Base-by-base conservation (phyloP, 1,140 invertebrate species). In the Gonatopus flavifemur region DNA sequence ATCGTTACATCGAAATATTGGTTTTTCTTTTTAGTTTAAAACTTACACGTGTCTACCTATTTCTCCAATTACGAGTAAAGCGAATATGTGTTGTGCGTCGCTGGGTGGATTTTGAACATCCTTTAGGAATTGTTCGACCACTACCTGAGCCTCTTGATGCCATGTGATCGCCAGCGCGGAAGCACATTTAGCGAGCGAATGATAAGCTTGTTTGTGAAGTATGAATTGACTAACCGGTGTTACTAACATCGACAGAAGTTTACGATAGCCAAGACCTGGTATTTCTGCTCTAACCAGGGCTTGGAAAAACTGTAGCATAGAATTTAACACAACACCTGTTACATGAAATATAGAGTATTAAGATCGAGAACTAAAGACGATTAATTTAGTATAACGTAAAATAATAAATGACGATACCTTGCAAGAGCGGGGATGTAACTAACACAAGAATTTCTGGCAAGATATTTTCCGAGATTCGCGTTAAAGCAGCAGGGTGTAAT, bases 141-240 rank as follows among this genome's bases (percentile, higher is more conserved):
- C 87, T n/a, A 84, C 82, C 18, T 89, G 75, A 19, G 89, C 89
- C 67, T 89, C 89, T 48, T 82, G 77, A 8, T 83, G 80, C 70
- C 83, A 88, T 60, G 84, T 88, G 22, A 94, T 85, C 8, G 93
- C 93, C 21, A 98, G 82, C 0, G 94, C 93, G 8, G 94, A 94
- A 31, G 97, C 92, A 77, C 94, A 98, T 75, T 97, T 96, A 1
- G 95, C 95, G 51, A 97, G 84, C 6, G 91, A 94, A 74, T 93
- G 90, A 74, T 89, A 94, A 19, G 91, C 93, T 82, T 92, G 84
- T 46, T 86, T 85, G 46, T 86, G 83, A 40, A 85, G 81, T 18
- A 86, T 80, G 2, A 64, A 63, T 24, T 62, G 57, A 36, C 47
- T 77, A 1, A 86, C 83, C 4, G 85, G 88, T 18, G 83, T 80